Base-by-base conservation (phyloP, 2,888 invertebrate species). In the Ectropis crepuscularia region DNA sequence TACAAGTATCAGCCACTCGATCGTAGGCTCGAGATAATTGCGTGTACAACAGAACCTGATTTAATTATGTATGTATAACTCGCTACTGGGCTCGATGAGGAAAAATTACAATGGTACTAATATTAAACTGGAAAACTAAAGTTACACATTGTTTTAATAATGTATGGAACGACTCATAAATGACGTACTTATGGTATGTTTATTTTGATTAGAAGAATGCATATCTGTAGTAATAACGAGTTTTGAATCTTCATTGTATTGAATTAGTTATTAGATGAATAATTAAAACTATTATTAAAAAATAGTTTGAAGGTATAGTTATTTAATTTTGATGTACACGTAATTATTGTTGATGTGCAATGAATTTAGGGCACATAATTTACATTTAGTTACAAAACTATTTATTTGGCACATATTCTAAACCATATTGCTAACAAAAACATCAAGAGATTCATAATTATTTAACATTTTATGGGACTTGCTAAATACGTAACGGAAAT, bases 11-110 rank as follows among this genome's bases (percentile, higher is more conserved):
- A 80, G 78, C 77, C 71, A 76, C 70, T 71, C 82, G 79, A 80
- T 79, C 77, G 79, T 77, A 77, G 79, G 79, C 80, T 80, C 73
- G 79, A 79, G 82, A 83, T 88, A 86, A 88, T 87, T 87, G 85
- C 74, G 80, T 74, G 72, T 62, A 65, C 39, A 62, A 69, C 73
- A 74, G 76, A 81, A 82, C 79, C 75, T 61, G 67, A 66, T 66
- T 69, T 62, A 48, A 65, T 65, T 61, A 55, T 59, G 59, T 41
- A 55, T 63, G 50, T 65, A 59, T 64, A 64, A 53, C 54, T 57
- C 53, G 63, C 55, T 63, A 63, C 57, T 59, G 57, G 58, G 48
- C 57, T 57, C 57, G 58, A 66, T 70, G 48, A 72, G 70, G 72
- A 70, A 72, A 72, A 70, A 66, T 61, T 58, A 65, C 57, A 58